These are phyloP conservation scores for Herminia tarsipennalis DNA, from an alignment of 2,888 invertebrate species.

Conservation along the genomic window DNA sequence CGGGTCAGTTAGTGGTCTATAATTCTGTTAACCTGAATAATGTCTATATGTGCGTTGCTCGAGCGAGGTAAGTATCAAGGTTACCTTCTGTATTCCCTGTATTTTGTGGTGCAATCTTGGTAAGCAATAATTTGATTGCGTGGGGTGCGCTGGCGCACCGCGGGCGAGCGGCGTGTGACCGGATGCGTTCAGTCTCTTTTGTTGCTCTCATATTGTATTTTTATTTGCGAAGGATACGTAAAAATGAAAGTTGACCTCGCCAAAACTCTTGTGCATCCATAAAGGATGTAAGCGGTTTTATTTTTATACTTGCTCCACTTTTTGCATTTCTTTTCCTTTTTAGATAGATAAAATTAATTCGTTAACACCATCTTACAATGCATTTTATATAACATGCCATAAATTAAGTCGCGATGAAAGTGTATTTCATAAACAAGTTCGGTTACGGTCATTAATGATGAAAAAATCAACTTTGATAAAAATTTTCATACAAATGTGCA, in stretches of 20 bases:
- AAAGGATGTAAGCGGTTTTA: slow-evolving; percentile 39
- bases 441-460: no score
- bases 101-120: no score
- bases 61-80: no score
- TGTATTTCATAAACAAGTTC: no score
- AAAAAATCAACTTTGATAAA: no score
- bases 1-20: no score
- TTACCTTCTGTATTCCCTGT: no score
- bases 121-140: slow-evolving; percentile 48
- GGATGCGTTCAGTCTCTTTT: slow-evolving; percentile 58
- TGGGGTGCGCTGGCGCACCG: slow-evolving; percentile 38
- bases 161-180: slow-evolving; percentile 31
- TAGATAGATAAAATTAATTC: slow-evolving; percentile 23
- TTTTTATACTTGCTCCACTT: slow-evolving; percentile 42
- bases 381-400: slow-evolving; percentile 22
- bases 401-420: slow-evolving; percentile 1
- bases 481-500: no score
- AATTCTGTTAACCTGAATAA: no score
- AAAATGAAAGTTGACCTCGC: slow-evolving; percentile 72
- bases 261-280: slow-evolving; percentile 47
- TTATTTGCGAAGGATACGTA: slow-evolving; percentile 63
- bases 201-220: slow-evolving; percentile 62
- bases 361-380: slow-evolving; percentile 1
- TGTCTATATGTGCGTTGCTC: no score
- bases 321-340: slow-evolving; percentile 35